Base-by-base conservation (phyloP, 2,797 vertebrate genomes). In the Coregonus sp. region DNA sequence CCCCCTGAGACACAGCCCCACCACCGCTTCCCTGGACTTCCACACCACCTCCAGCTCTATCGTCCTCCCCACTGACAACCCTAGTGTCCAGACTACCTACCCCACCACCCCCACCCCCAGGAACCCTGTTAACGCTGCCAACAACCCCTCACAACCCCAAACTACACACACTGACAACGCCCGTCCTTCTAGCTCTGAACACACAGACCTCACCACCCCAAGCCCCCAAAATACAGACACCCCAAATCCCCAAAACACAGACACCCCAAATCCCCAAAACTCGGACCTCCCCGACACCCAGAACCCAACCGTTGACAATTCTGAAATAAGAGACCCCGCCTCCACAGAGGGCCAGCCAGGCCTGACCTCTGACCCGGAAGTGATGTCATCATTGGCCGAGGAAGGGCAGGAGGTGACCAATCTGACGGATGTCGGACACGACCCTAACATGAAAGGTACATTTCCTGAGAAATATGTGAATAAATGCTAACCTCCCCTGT, bases 361-460 rank as follows among this genome's bases (percentile, higher is more conserved):
- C 29, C 4, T 52, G 11, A 29, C 25, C 4, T 5, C 4, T 14
- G 25, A 40, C 5, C 20, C 69, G 69, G 82, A 88, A 1, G 33
- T 9, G 33, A 2, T 37, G 0, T 35, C 31, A 1, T 81, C 81
- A 0, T 50, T 1, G 85, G 88, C 12, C 85, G 25, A 29, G 14
- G 72, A 89, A 31, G 88, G 83, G 4, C 82, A 82, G 9, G 77
- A 72, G n/a, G 68, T 11, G 65, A 83, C 63, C 14, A 69, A 85
- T 0, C 37, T 33, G 56, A 33, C 71, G 0, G 14, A 33, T 14
- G 3, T 35, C 1, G 12, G 0, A n/a, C 3, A 0, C 2, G n/a
- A 75, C 7, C 25, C 76, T 9, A n/a, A 81, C 16, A 7, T 86
- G 3, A 91, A 82, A 85, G 90, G 92, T 92, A 37, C 0, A 47